A percentile compares a stretch with the other conserved stretches of the same genome.
Conservation (phyloP, 2,113 vertebrate genomes). For the Scytalopus superciliaris region DNA sequence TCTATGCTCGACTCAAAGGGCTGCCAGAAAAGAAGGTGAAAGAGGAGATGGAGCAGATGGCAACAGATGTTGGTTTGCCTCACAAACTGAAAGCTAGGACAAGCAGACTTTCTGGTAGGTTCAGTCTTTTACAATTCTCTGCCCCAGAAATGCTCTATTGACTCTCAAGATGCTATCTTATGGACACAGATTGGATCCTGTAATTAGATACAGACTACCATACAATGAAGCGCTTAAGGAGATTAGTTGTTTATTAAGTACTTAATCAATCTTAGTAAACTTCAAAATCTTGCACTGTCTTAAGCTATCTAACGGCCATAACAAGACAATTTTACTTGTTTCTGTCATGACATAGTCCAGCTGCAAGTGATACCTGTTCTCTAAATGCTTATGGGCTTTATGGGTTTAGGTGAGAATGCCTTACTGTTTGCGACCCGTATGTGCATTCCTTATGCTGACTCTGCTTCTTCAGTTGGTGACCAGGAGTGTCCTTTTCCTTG, state of each 20-base stretch:
- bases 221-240: background rate
- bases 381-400: background rate
- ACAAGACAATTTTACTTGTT: background rate
- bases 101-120: slow-evolving; percentile 88
- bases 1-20: slow-evolving; percentile 94
- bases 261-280: background rate
- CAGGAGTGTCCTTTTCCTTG: background rate
- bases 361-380: background rate
- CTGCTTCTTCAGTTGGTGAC: background rate
- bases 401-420: background rate
- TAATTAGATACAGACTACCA: background rate
- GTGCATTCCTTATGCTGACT: background rate
- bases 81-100: slow-evolving; percentile 88
- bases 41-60: slow-evolving; percentile 90
- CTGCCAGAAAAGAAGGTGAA: slow-evolving; percentile 86
- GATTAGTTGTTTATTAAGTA: background rate
- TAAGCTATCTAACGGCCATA: background rate
- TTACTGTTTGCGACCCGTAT: fast-evolving
- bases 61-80: slow-evolving; percentile 88
- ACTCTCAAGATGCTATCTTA: background rate
- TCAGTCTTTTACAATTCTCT: background rate
- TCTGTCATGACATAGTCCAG: background rate
- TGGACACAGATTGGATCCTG: background rate
- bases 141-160: background rate
- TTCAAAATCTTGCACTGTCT: background rate